Base-by-base conservation (phyloP, 2,888 invertebrate genomes). In the Melinopterus prodromus region DNA sequence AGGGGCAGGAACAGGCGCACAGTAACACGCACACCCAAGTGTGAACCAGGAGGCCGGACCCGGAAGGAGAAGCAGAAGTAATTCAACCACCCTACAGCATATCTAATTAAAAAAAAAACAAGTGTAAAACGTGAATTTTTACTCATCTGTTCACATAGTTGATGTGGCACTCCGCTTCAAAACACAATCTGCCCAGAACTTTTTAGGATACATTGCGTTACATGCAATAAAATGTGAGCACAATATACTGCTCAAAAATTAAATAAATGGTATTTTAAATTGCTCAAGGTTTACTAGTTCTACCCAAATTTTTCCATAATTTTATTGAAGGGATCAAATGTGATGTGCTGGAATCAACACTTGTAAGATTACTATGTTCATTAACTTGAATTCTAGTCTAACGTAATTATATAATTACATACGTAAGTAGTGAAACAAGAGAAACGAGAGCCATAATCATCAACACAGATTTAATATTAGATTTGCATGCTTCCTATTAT, bases 21-120 rank as follows among this genome's bases (percentile, higher is more conserved):
- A 95, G 95, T 90, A 96, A 95, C 89, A 95, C 94, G 16, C 96
- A 96, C 89, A 96, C 96, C 84, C 96, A 96, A 89, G 96, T 96
- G 90, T 96, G 94, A 95, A 78, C 81, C 70, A 1, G 71, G 35
- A 12, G 36, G 74, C 36, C 35, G 26, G 74, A 74, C 15, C 36
- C 35, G 36, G 74, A 74, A n/a, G 35, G 74, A 35, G 74, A 74
- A 26, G 35, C 6, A 26, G 37, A 74, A 74, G 12, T 36, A 35
- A 53, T 37, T n/a, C 4, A 6, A 2, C 74, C 74, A 74, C 74
- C 74, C 37, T 74, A 36, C 74, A 35, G 74, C 74, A 74, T 74
- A 74, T 74, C 74, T 37, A 36, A 36, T 74, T 53, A 53, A 53
- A 26, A 26, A n/a, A 26, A 26, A 53, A 53, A 53, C 53, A 74